These are phyloP conservation scores for Stomatorhinus walkeri DNA, from an alignment of 2,797 vertebrate genomes.

Conservation along the genomic window DNA sequence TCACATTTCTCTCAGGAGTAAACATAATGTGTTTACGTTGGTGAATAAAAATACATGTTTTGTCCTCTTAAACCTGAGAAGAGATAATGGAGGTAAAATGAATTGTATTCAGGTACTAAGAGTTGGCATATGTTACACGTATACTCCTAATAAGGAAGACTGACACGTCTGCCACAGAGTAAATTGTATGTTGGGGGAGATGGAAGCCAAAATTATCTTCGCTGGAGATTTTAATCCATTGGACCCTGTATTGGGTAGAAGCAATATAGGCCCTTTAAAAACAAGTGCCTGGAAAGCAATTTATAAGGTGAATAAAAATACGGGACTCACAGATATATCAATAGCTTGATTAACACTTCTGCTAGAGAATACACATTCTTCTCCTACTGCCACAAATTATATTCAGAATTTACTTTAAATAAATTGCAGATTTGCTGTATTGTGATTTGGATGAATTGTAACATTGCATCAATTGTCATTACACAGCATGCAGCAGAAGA, in stretches of 20 bases:
- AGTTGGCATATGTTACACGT: neutral
- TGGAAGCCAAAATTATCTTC: neutral
- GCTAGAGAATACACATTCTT: neutral
- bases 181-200: neutral
- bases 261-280: neutral
- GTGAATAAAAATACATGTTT: neutral
- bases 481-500: neutral
- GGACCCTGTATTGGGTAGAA: neutral
- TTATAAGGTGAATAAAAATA: neutral
- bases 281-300: neutral
- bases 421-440: neutral
- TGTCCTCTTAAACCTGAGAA: neutral
- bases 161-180: neutral
- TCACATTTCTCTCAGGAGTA: neutral
- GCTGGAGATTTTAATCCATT: neutral
- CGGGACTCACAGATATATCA: neutral
- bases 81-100: neutral
- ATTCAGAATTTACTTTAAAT: neutral
- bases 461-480: neutral
- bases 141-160: neutral
- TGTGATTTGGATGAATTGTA: neutral
- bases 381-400: neutral
- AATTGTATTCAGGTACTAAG: neutral
- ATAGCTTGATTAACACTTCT: neutral
- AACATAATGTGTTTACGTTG: neutral